phyloP scores from a whole-genome alignment of 2,797 vertebrate genomes.

The Antennarius maculatus region DNA sequence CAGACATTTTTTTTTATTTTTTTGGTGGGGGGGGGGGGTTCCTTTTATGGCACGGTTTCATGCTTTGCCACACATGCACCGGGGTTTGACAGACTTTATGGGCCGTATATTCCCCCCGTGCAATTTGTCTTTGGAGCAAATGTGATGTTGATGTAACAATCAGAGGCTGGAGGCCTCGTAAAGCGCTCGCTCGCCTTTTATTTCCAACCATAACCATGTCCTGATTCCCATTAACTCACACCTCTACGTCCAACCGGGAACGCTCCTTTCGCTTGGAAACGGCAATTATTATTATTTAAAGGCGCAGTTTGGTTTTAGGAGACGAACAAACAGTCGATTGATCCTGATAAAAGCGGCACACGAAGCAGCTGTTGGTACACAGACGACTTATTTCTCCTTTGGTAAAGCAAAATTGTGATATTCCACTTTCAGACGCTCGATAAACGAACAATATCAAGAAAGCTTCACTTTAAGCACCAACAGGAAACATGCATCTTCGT shows the following conservation, averaged over 20 bases:
- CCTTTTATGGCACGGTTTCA: slow-evolving; percentile 69
- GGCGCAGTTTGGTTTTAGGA: not conserved
- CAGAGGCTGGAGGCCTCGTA: slow-evolving; percentile 71
- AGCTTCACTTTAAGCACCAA: not conserved
- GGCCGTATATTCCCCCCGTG: slow-evolving; percentile 77
- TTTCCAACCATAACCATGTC: slow-evolving; percentile 58
- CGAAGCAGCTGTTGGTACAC: not conserved
- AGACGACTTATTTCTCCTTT: not conserved
- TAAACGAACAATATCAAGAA: not conserved
- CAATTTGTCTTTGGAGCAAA: slow-evolving; percentile 83
- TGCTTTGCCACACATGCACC: slow-evolving; percentile 72
- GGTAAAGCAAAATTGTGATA: not conserved
- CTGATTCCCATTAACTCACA: slow-evolving; percentile 48
- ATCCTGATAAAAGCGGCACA: not conserved
- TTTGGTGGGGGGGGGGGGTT: slow-evolving; percentile 24
- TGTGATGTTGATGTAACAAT: slow-evolving; percentile 73
- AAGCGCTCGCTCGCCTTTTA: slow-evolving; percentile 61
- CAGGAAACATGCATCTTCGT: not conserved
- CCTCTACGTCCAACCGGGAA: slow-evolving; percentile 29
- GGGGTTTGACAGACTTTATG: slow-evolving; percentile 82
- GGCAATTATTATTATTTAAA: slow-evolving; percentile 7
- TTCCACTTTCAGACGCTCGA: not conserved
- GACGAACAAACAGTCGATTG: not conserved
- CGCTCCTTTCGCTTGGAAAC: slow-evolving; percentile 25
- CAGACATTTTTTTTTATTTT: slow-evolving; percentile 47